Percentiles rank a stretch among this genome's conserved stretches.
phyloP scores from a whole-genome alignment of 1,140 invertebrate genomes.

The Galendromus occidentalis region DNA sequence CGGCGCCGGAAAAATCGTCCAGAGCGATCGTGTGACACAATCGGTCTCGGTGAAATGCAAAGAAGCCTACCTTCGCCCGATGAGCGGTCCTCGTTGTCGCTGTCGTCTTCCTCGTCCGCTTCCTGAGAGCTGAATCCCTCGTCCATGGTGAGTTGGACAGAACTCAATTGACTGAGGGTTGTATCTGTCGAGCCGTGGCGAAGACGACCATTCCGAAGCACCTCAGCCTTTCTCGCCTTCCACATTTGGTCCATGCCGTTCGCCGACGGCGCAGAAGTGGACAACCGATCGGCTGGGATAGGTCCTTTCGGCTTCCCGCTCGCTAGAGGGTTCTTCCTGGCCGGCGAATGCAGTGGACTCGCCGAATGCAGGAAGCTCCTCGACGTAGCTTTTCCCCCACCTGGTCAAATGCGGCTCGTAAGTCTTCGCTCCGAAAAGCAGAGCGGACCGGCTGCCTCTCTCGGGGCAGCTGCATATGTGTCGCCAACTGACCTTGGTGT shows the following conservation, averaged over 20 bases:
- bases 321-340: background rate
- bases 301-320: background rate
- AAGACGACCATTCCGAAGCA: background rate
- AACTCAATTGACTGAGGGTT: background rate
- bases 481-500: background rate
- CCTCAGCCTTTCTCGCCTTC: background rate
- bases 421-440: no score
- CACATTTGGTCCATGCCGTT: constrained; percentile 6
- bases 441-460: no score
- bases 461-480: no score
- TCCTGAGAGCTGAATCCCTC: constrained; percentile 53
- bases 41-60: constrained; percentile 16
- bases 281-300: background rate
- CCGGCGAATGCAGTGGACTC: background rate
- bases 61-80: constrained; percentile 13
- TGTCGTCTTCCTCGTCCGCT: constrained; percentile 43
- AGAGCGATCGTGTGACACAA: constrained; percentile 15
- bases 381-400: background rate
- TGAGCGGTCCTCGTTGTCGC: constrained; percentile 50
- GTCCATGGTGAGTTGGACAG: constrained; percentile 28
- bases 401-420: no score
- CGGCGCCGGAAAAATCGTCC: constrained; percentile 17
- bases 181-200: constrained; percentile 4
- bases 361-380: background rate
- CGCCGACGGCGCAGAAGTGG: background rate